These are phyloP conservation scores for Panonychus citri DNA, from an alignment of 1,140 invertebrate species.

Conservation along the genomic window DNA sequence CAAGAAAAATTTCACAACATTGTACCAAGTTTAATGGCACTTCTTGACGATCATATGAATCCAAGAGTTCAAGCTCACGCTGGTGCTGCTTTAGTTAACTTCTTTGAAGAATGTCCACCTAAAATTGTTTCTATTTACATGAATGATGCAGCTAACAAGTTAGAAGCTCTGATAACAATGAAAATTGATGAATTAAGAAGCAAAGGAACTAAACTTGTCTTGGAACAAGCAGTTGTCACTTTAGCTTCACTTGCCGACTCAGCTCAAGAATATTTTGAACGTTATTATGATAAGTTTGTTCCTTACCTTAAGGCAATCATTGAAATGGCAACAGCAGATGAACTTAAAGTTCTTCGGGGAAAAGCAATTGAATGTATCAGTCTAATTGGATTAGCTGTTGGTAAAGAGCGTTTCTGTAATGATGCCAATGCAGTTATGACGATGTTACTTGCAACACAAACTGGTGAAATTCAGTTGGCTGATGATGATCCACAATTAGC, in stretches of 20 bases:
- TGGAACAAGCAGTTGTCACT: slow-evolving; percentile 94
- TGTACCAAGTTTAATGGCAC: slow-evolving; percentile 60
- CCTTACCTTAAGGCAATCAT: slow-evolving; percentile 94
- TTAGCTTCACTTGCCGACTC: slow-evolving; percentile 98
- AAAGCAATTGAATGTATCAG: slow-evolving; percentile 98
- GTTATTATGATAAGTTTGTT: slow-evolving; percentile 53
- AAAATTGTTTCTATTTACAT: slow-evolving; percentile 72
- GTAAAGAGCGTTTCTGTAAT: slow-evolving; percentile 71
- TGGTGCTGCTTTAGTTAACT: slow-evolving; percentile 85
- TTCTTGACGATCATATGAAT: slow-evolving; percentile 74
- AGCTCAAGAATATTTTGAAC: slow-evolving; percentile 78
- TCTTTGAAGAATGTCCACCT: slow-evolving; percentile 95
- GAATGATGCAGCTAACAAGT: slow-evolving; percentile 64
- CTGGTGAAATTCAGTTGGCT: slow-evolving; percentile 43
- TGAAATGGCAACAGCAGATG: slow-evolving; percentile 62
- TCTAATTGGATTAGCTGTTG: slow-evolving; percentile 90
- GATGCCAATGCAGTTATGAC: slow-evolving; percentile 95
- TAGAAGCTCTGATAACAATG: slow-evolving; percentile 65
- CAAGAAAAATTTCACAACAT: slow-evolving; percentile 93
- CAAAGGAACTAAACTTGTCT: slow-evolving; percentile 77
- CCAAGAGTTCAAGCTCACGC: slow-evolving; percentile 67
- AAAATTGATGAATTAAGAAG: slow-evolving; percentile 68
- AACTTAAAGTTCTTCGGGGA: slow-evolving; percentile 64
- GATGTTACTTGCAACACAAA: slow-evolving; percentile 70
- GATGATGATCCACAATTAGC: slow-evolving; percentile 91